Evolutionary conservation across 2,113 vertebrate species (phyloP).

Genomic region (Psilopogon haemacephalus): DNA sequence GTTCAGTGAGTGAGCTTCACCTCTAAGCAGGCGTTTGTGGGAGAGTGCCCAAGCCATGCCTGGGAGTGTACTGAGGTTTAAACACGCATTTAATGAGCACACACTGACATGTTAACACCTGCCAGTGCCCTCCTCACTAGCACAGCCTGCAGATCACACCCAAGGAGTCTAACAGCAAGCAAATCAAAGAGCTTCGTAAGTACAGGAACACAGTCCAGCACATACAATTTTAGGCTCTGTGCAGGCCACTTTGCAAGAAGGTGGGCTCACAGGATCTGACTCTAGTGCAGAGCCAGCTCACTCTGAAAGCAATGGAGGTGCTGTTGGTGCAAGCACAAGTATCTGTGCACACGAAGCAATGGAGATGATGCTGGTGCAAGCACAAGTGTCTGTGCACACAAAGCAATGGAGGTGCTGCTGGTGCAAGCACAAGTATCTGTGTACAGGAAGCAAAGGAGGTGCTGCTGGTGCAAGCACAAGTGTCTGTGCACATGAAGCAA

Average conservation of each 20-base stretch:
- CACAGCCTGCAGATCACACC: neutral
- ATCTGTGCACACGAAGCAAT: neutral
- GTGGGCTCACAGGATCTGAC: accelerated
- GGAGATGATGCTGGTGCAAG: neutral
- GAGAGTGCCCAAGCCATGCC: neutral
- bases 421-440: neutral
- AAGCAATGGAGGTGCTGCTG: neutral
- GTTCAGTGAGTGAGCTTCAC: neutral
- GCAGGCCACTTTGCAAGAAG: neutral
- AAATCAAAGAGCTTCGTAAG: neutral
- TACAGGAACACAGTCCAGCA: neutral
- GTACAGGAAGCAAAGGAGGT: neutral
- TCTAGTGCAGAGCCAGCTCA: neutral
- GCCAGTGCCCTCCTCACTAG: neutral
- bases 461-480: neutral
- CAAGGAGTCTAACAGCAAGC: neutral
- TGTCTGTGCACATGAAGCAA: neutral
- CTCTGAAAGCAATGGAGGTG: neutral
- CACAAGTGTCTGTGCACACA: neutral
- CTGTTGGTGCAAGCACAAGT: neutral
- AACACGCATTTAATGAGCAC: neutral
- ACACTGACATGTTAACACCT: neutral
- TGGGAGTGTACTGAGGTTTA: neutral
- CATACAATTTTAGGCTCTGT: neutral
- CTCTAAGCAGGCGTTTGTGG: neutral